A percentile compares a stretch with the other conserved stretches of the same genome.
phyloP scores from a whole-genome alignment of 2,113 vertebrate genomes.

The Orycteropus afer region DNA sequence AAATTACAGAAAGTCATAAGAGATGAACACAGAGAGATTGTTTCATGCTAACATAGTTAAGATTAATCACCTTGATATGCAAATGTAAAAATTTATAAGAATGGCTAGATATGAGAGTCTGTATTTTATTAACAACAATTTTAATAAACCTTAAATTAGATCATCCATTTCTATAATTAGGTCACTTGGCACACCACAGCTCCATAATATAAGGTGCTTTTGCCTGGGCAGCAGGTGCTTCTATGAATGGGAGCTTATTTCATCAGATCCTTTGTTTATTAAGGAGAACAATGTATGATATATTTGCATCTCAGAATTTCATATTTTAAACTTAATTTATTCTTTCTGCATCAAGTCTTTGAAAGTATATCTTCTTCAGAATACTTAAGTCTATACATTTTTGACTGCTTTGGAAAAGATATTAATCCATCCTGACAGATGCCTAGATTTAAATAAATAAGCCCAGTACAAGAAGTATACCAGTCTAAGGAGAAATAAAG shows the following conservation, averaged over 20 bases:
- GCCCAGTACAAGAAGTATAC: constrained; percentile 11
- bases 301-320: constrained; percentile 60
- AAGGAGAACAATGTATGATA: constrained; percentile 56
- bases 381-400: constrained; percentile 53
- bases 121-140: constrained; percentile 21
- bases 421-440: constrained; percentile 50
- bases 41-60: not conserved
- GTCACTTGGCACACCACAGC: not conserved
- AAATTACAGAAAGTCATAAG: not conserved
- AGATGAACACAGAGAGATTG: not conserved
- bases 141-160: constrained; percentile 25
- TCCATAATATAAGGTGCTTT: not conserved
- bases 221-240: not conserved
- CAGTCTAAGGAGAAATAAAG: constrained; percentile 59
- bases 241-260: constrained; percentile 1
- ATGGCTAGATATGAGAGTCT: not conserved
- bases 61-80: not conserved
- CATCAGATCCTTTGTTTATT: constrained; percentile 39
- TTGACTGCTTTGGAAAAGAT: constrained; percentile 70
- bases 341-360: constrained; percentile 51
- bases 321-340: constrained; percentile 48
- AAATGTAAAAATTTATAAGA: constrained; percentile 2
- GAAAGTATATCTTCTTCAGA: constrained; percentile 63
- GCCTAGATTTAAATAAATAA: constrained; percentile 74
- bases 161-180: not conserved